Evolutionary conservation across 1,140 invertebrate species (phyloP).

Genomic region (Euschistus heros): DNA sequence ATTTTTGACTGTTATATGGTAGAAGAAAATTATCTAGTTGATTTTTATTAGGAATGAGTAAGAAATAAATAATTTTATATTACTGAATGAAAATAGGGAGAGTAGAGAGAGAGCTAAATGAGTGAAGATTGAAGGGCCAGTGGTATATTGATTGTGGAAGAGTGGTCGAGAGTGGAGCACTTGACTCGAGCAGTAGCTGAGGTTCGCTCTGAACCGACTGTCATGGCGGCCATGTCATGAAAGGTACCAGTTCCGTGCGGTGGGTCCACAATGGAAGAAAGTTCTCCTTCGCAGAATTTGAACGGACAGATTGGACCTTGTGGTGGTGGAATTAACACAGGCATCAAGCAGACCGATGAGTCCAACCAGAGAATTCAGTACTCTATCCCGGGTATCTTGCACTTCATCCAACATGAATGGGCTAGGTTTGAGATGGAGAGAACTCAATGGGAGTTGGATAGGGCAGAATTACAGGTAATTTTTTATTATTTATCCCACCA

Average conservation of each 20-base stretch:
- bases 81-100: too few relatives aligned
- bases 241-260: slow-evolving; percentile 49
- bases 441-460: slow-evolving; percentile 98
- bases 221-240: slow-evolving; percentile 64
- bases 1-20: too few relatives aligned
- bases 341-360: slow-evolving; percentile 58
- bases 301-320: slow-evolving; percentile 32
- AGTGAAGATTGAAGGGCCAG: not conserved
- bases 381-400: slow-evolving; percentile 96
- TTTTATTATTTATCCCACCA: too few relatives aligned
- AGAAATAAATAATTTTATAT: too few relatives aligned
- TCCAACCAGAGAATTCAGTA: slow-evolving; percentile 66
- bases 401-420: slow-evolving; percentile 99
- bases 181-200: slow-evolving; percentile 8
- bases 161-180: not conserved
- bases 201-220: slow-evolving; percentile 10
- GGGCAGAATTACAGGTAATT: slow-evolving; percentile 85
- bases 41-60: too few relatives aligned
- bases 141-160: slow-evolving; percentile 14
- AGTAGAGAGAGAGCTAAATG: too few relatives aligned
- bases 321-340: slow-evolving; percentile 33
- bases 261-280: slow-evolving; percentile 51
- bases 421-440: slow-evolving; percentile 96
- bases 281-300: slow-evolving; percentile 59
- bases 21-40: too few relatives aligned